Conservation (phyloP, 2,113 vertebrate genomes). For the Azemiops feae region DNA sequence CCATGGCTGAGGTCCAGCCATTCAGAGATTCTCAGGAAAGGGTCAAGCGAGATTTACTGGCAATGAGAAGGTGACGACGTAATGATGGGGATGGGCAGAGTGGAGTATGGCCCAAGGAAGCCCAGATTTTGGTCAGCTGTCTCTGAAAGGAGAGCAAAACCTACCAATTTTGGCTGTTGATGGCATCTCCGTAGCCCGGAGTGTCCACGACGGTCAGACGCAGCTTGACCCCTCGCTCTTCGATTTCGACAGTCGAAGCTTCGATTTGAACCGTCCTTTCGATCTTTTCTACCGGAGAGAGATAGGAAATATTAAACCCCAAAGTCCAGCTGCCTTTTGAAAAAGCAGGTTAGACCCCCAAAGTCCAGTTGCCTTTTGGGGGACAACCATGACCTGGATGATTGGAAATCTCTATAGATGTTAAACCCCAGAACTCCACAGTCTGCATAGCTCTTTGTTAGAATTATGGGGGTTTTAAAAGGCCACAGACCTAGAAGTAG, state of each 20-base stretch:
- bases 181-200: conserved; percentile 90
- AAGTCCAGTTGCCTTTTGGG: background rate
- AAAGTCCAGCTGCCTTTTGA: background rate
- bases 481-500: too few species aligned
- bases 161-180: conserved; percentile 93
- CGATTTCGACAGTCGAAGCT: conserved; percentile 91
- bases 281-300: conserved; percentile 81
- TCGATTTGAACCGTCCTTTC: conserved; percentile 92
- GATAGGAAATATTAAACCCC: conserved; percentile 10
- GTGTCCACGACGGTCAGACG: conserved; percentile 92
- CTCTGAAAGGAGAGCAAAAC: conserved; percentile 15
- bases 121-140: background rate
- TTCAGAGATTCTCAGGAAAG: conserved; percentile 59
- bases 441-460: background rate
- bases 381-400: background rate
- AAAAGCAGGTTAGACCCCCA: background rate
- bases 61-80: conserved; percentile 19
- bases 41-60: conserved; percentile 37
- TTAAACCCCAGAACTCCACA: background rate
- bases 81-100: background rate
- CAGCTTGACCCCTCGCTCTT: conserved; percentile 91
- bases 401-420: background rate
- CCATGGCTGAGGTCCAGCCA: conserved; percentile 56
- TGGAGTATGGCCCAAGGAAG: background rate
- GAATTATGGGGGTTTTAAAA: background rate